These are phyloP conservation scores for Rhopalosiphum maidis DNA, from an alignment of 1,140 invertebrate species.

Conservation along the genomic window DNA sequence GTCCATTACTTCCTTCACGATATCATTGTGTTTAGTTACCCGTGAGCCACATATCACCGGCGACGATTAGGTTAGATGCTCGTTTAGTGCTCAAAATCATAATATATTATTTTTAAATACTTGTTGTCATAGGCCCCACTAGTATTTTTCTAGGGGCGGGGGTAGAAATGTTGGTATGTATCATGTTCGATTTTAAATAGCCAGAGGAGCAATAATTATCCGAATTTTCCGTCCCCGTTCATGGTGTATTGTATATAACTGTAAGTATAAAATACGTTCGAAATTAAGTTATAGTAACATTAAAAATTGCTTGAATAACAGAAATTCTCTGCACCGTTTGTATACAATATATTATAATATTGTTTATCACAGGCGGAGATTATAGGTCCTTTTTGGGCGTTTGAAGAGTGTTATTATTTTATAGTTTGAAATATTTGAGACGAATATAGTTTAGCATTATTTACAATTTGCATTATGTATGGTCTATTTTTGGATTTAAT, in stretches of 20 bases:
- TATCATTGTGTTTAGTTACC: neutral
- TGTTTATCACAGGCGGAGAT: neutral
- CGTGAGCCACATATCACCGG: neutral
- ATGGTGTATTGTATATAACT: neutral
- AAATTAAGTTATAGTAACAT: neutral
- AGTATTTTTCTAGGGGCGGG: neutral
- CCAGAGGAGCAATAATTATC: neutral
- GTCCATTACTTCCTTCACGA: neutral
- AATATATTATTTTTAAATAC: neutral
- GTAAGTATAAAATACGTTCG: neutral
- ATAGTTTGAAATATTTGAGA: neutral
- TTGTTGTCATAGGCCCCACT: neutral
- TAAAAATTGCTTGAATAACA: slow-evolving; percentile 6
- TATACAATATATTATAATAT: neutral
- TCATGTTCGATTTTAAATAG: neutral
- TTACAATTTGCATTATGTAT: neutral
- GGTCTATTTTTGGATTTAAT: too few relatives aligned
- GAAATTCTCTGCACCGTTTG: neutral
- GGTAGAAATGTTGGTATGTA: neutral
- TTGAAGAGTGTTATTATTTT: neutral
- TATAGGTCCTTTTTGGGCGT: neutral
- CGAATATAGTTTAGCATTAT: neutral
- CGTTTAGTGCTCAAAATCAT: neutral
- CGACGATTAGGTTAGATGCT: too few relatives aligned
- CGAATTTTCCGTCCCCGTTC: neutral